phyloP scores from a whole-genome alignment of 2,113 vertebrate species.

The Propithecus coquereli region DNA sequence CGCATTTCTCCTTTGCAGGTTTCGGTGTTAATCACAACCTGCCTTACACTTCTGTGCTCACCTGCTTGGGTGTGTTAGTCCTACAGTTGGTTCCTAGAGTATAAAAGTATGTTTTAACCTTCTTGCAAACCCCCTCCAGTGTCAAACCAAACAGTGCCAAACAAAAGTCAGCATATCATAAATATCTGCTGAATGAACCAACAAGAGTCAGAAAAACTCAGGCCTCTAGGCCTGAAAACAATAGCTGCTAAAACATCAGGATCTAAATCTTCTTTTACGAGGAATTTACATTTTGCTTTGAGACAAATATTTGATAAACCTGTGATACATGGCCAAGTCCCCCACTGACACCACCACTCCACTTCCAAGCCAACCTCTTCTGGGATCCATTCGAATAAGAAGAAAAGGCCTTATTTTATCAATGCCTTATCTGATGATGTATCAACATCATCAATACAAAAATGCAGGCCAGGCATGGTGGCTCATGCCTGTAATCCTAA shows the following conservation, averaged over 20 bases:
- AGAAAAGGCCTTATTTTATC: not conserved
- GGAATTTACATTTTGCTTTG: not conserved
- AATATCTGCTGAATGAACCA: not conserved
- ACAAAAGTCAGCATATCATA: not conserved
- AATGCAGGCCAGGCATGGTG: too few relatives aligned
- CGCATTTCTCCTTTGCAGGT: not conserved
- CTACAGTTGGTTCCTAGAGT: not conserved
- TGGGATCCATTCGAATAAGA: not conserved
- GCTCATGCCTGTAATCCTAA: too few relatives aligned
- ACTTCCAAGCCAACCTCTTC: not conserved
- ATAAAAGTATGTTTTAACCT: not conserved
- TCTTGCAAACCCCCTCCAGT: not conserved
- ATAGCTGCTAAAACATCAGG: not conserved
- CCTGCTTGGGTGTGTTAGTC: not conserved
- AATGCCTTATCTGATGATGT: not conserved
- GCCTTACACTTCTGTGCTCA: not conserved
- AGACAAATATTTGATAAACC: not conserved
- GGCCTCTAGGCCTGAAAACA: not conserved
- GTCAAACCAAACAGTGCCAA: not conserved
- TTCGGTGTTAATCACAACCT: not conserved
- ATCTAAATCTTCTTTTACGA: not conserved
- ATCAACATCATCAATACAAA: not conserved
- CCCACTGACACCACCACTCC: not conserved
- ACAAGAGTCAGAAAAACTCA: too few relatives aligned
- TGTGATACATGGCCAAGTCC: too few relatives aligned